Conservation (phyloP, 2,797 vertebrate genomes). For the Pipistrellus kuhlii region DNA sequence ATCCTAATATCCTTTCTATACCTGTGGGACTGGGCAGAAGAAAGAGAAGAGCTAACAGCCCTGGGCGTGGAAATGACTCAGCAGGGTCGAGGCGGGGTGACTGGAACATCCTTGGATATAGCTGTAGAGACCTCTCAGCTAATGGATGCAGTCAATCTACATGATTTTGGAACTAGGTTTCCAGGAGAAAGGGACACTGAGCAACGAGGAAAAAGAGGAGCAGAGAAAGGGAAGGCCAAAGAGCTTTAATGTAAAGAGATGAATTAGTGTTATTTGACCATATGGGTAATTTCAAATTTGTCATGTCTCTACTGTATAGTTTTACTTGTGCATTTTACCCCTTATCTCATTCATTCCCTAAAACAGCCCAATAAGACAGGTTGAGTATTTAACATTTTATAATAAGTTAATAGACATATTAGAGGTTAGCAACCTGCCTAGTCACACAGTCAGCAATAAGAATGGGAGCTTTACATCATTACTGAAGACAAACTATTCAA, state of each 20-base stretch:
- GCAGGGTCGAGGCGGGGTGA: neutral
- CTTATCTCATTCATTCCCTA: neutral
- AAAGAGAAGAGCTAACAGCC: neutral
- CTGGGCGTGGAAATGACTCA: neutral
- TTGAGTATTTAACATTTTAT: conserved; percentile 43
- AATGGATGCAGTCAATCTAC: neutral
- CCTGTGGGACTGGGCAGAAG: neutral
- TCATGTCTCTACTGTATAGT: neutral
- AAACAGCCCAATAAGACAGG: neutral
- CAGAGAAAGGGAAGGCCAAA: neutral
- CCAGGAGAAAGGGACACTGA: neutral
- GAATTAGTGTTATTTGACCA: neutral
- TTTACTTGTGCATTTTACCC: neutral
- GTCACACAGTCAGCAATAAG: neutral
- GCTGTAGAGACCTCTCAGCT: neutral
- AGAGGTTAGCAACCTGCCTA: neutral
- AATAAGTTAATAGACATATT: neutral
- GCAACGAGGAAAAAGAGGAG: neutral
- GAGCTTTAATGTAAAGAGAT: neutral
- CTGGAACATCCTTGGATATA: neutral
- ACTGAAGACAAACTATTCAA: neutral
- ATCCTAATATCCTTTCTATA: neutral
- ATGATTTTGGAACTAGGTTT: conserved; percentile 5
- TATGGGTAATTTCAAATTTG: conserved; percentile 28
- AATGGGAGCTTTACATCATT: neutral